Percentiles rank a stretch among this genome's conserved stretches.
These are phyloP conservation scores for Barnardius zonarius DNA, from an alignment of 2,113 vertebrate genomes.

Conservation along the genomic window DNA sequence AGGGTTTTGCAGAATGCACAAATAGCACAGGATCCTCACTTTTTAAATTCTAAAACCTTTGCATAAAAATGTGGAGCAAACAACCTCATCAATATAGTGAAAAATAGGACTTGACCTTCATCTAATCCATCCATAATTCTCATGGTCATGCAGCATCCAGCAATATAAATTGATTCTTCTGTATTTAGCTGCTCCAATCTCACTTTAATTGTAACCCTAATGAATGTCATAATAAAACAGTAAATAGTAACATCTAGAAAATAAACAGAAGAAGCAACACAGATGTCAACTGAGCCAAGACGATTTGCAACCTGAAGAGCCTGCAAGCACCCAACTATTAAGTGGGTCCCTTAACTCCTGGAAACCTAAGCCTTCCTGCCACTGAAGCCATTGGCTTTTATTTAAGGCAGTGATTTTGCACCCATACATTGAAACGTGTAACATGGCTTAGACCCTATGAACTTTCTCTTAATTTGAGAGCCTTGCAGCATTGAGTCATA, in stretches of 20 bases:
- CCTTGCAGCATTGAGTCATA: background rate
- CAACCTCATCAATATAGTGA: background rate
- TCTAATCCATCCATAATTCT: accelerated
- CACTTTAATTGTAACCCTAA: background rate
- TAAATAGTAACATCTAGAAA: background rate
- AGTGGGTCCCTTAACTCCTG: background rate
- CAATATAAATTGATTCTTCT: background rate
- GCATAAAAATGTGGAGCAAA: background rate
- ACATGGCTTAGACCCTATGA: background rate
- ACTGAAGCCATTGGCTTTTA: background rate
- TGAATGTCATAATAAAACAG: background rate
- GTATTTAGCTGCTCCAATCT: background rate
- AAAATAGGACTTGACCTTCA: background rate
- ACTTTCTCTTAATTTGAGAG: background rate
- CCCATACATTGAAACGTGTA: no score
- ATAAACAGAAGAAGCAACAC: background rate
- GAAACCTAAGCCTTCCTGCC: background rate
- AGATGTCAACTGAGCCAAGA: background rate
- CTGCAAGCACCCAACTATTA: background rate
- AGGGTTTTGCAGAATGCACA: background rate
- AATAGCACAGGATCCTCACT: background rate
- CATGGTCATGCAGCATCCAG: background rate
- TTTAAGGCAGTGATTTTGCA: background rate
- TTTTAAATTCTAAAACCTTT: background rate
- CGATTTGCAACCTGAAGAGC: background rate